Conservation (phyloP, 2,797 vertebrate genomes). For the Okamejei kenojei region DNA sequence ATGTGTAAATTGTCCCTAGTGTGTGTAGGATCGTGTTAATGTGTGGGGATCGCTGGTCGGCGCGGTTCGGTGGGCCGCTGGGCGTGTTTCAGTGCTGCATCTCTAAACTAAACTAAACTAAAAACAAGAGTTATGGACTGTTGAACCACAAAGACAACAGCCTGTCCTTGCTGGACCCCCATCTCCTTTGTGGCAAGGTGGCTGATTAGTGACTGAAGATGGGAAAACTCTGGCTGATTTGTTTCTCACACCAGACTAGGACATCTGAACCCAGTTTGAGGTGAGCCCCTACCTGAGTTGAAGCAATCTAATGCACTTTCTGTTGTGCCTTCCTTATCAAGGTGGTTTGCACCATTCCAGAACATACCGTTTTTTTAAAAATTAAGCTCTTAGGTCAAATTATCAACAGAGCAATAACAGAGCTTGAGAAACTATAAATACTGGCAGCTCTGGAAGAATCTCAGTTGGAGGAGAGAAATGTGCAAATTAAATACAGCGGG, state of each 20-base stretch:
- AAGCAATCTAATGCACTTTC: neutral
- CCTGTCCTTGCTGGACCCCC: neutral
- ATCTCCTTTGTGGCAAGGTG: neutral
- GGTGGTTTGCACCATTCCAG: neutral
- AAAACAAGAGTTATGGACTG: neutral
- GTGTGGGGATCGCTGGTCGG: too few relatives aligned
- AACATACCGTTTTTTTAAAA: too few relatives aligned
- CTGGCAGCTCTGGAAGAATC: neutral
- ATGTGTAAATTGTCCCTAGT: too few relatives aligned
- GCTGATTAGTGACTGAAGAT: neutral
- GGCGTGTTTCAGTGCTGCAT: too few relatives aligned
- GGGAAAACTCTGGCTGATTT: neutral
- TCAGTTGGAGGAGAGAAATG: neutral
- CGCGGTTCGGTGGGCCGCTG: too few relatives aligned
- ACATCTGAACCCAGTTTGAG: neutral
- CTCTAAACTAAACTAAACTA: too few relatives aligned
- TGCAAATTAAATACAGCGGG: conserved; percentile 22
- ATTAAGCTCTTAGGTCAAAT: neutral
- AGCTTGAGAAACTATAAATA: too few relatives aligned
- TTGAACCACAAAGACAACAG: neutral
- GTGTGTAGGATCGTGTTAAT: too few relatives aligned
- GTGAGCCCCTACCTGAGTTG: neutral
- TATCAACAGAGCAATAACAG: neutral
- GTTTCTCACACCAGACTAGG: neutral
- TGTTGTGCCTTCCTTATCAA: neutral